A percentile compares a stretch with the other conserved stretches of the same genome.
Conservation (phyloP, 2,113 vertebrate genomes). For the Hypocryptadius cinnamomeus region DNA sequence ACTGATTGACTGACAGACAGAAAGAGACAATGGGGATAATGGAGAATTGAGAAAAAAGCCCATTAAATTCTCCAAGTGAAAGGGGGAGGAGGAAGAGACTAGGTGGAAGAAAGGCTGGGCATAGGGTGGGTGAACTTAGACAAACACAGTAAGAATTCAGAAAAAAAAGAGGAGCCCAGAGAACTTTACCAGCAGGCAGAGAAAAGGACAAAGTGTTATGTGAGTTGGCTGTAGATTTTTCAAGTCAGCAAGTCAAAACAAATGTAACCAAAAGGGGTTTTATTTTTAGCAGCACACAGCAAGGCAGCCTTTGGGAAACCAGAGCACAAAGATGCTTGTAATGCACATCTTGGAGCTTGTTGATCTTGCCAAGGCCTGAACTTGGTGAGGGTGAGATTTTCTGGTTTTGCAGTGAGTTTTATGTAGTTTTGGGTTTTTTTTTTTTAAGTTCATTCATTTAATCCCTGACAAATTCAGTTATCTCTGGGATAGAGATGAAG, state of each 20-base stretch:
- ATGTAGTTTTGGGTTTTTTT: rapidly evolving
- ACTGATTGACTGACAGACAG: not conserved
- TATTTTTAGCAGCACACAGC: not conserved
- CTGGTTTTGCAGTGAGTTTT: not conserved
- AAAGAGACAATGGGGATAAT: not conserved
- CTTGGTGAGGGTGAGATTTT: not conserved
- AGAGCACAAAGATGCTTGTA: not conserved
- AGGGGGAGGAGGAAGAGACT: not conserved
- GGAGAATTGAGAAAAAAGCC: not conserved
- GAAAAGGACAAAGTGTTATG: rapidly evolving
- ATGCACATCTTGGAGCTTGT: not conserved
- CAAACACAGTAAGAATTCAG: not conserved
- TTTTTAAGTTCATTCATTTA: not conserved
- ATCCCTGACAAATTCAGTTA: not conserved
- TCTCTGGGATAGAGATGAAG: not conserved
- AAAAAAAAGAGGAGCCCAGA: not conserved
- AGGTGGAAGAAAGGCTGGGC: not conserved
- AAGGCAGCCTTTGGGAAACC: not conserved
- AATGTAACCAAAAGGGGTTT: not conserved
- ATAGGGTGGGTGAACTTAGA: not conserved
- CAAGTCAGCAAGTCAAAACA: not conserved
- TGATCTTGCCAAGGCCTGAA: not conserved
- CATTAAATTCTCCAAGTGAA: not conserved
- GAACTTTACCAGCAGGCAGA: not conserved
- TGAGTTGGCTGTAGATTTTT: not conserved